Evolutionary conservation across 2,113 vertebrate species (phyloP), one percentile per base, ranked within the genome.

Genomic region (Crotophaga sulcirostris): DNA sequence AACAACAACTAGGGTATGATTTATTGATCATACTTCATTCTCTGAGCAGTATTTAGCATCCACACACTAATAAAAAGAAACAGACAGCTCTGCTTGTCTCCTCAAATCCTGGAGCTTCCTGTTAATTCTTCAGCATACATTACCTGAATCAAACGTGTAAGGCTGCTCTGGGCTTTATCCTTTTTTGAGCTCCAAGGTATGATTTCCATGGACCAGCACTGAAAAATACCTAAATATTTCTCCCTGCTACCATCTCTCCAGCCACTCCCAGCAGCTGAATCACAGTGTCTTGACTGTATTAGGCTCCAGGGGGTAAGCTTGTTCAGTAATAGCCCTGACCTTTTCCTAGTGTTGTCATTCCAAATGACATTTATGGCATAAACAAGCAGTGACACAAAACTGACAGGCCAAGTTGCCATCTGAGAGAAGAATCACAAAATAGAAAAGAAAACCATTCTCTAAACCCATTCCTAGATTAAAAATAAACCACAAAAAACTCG

Each of bases 291-390:
- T 97, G 96, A 96, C 97, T 97, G 92, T 92, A 96, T 90, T 95
- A 92, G 93, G 94, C 96, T 97, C 93, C 84, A 91, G 95, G 97
- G 96, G 87, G 51, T 90, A 94, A 94, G 96, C 94, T 91, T 96
- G 93, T 97, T 97, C 93, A 94, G 97, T 97, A 97, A 97, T 97
- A 97, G 92, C 89, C 95, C 95, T 97, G 97, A 97, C 94, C 96
- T 97, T 97, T 97, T 96, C 95, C 88, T 95, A 67, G 92, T 92
- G 90, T 96, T 97, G 97, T 97, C 94, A 96, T 97, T 96, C 93
- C 89, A 90, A 94, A 93, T 97, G 96, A 97, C 96, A 96, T 97
- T 97, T 96, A 93, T 97, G 97, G 93, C 96, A 97, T 94, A 95
- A 96, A 96, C 96, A 96, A 92, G 94, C 92, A 77, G 90, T 96